Percentiles rank a stretch among this genome's conserved stretches.
Conservation (phyloP, 2,888 invertebrate genomes). For the Phragmatobia fuliginosa region DNA sequence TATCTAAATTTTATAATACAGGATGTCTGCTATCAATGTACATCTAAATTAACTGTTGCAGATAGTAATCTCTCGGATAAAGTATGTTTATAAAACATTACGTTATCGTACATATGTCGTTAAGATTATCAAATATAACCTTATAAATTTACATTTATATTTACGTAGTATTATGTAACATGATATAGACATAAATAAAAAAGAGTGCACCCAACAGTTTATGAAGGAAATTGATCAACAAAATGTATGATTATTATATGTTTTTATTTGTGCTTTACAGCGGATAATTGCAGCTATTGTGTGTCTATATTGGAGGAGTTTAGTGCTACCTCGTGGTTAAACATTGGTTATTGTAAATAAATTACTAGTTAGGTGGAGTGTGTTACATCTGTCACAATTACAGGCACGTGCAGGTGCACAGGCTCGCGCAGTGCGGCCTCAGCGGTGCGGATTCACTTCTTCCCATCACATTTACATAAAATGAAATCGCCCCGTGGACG, state of each 20-base stretch:
- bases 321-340: slow-evolving; percentile 42
- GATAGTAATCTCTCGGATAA: slow-evolving; percentile 10
- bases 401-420: slow-evolving; percentile 40
- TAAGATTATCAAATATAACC: slow-evolving; percentile 12
- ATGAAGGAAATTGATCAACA: not conserved
- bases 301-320: slow-evolving; percentile 36
- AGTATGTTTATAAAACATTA: slow-evolving; percentile 11
- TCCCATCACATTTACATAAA: slow-evolving; percentile 80
- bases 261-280: slow-evolving; percentile 31
- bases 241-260: not conserved
- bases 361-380: slow-evolving; percentile 45
- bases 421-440: slow-evolving; percentile 61
- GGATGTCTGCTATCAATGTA: slow-evolving; percentile 8
- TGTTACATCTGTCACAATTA: slow-evolving; percentile 79
- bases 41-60: slow-evolving; percentile 17
- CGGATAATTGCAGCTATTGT: slow-evolving; percentile 35
- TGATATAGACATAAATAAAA: slow-evolving; percentile 16
- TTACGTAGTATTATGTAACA: slow-evolving; percentile 11
- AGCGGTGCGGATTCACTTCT: slow-evolving; percentile 39
- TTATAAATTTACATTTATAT: slow-evolving; percentile 10
- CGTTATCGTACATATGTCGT: slow-evolving; percentile 3
- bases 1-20: slow-evolving; percentile 14
- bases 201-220: not conserved
- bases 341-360: slow-evolving; percentile 51
- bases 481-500: slow-evolving; percentile 76